Evolutionary conservation across 2,797 vertebrate genomes (phyloP).

Genomic region (Girardinus metallicus): DNA sequence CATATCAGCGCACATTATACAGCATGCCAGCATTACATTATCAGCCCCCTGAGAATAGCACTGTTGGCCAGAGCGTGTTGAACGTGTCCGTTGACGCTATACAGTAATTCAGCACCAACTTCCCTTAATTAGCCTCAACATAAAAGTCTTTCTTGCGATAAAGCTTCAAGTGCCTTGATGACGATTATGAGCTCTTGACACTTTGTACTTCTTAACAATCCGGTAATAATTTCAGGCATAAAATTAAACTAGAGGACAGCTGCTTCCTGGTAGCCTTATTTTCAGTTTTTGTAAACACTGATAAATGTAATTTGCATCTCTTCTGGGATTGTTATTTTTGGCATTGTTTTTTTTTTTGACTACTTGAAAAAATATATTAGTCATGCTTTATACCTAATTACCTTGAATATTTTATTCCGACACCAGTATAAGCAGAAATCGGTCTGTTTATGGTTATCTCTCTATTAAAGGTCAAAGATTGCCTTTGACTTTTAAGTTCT

Average conservation of each 20-base stretch:
- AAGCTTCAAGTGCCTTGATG: background rate
- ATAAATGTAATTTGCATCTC: background rate
- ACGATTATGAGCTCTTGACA: background rate
- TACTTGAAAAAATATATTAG: background rate
- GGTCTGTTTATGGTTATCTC: background rate
- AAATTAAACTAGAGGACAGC: background rate
- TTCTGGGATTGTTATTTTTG: background rate
- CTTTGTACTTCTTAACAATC: background rate
- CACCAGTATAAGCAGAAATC: background rate
- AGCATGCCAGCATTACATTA: background rate
- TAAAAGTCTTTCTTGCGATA: background rate
- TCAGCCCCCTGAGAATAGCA: background rate
- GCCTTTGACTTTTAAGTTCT: background rate
- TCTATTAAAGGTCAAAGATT: background rate
- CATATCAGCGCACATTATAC: background rate
- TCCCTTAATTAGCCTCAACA: constrained; percentile 2
- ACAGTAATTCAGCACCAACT: background rate
- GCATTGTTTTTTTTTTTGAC: background rate
- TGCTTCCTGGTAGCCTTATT: background rate
- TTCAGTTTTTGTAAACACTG: constrained; percentile 1
- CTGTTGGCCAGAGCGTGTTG: background rate
- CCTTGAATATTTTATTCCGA: background rate
- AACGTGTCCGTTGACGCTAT: background rate
- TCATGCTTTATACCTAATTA: background rate
- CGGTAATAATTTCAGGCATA: background rate